Evolutionary conservation across 2,113 vertebrate species (phyloP).

Genomic region (Gymnobelideus leadbeateri): DNA sequence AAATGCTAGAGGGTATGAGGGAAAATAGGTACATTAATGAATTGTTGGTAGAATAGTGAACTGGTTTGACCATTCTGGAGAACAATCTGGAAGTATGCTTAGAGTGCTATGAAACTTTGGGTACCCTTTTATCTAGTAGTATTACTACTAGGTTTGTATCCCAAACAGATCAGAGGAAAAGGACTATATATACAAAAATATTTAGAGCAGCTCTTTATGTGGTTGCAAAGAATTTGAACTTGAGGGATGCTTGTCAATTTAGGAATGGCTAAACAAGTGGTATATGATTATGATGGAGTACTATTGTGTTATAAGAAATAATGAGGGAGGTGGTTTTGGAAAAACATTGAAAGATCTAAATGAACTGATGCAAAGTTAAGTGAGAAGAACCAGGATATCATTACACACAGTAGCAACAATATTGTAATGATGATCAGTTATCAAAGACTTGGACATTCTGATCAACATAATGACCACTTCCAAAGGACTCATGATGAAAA

Average conservation of each 20-base stretch:
- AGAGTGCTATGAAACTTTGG: background rate
- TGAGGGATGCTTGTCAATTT: background rate
- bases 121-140: background rate
- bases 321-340: background rate
- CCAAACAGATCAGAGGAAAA: background rate
- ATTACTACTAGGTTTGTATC: background rate
- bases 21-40: background rate
- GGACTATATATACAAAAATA: background rate
- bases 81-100: background rate
- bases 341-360: background rate
- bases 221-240: background rate
- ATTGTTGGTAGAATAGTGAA: background rate
- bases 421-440: background rate
- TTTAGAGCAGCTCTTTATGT: background rate
- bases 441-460: background rate
- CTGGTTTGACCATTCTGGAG: background rate
- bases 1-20: no score
- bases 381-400: background rate
- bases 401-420: background rate
- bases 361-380: background rate
- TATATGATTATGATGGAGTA: background rate
- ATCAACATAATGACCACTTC: background rate
- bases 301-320: background rate
- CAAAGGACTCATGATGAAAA: background rate
- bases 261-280: background rate